Conservation (phyloP, 2,113 vertebrate genomes). For the Cariama cristata region DNA sequence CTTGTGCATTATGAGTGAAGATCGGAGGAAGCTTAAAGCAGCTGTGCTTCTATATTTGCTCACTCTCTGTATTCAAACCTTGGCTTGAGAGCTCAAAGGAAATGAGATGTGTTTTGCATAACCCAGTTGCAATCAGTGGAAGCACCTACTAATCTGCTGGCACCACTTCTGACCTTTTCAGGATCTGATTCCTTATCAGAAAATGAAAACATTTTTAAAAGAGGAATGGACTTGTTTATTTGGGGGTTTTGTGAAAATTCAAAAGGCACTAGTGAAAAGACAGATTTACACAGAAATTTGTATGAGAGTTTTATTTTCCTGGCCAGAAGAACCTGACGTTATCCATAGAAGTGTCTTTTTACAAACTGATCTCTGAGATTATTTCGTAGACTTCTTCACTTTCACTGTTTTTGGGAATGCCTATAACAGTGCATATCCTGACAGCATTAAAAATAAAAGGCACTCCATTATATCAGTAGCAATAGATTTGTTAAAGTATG, state of each 20-base stretch:
- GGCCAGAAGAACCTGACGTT: neutral
- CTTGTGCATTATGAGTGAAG: conserved; percentile 28
- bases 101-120: conserved; percentile 66
- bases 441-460: neutral
- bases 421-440: neutral
- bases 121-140: conserved; percentile 63
- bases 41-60: conserved; percentile 65
- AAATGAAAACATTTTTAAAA: conserved; percentile 18
- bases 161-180: conserved; percentile 36
- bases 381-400: neutral
- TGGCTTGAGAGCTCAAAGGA: conserved; percentile 64
- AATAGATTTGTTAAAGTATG: neutral
- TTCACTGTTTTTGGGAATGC: neutral
- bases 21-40: conserved; percentile 47
- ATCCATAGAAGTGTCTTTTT: neutral
- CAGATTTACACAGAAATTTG: neutral
- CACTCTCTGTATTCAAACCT: conserved; percentile 55
- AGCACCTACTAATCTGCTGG: conserved; percentile 51
- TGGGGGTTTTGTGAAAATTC: neutral
- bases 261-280: neutral
- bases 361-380: neutral
- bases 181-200: conserved; percentile 15
- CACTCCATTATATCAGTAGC: neutral
- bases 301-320: neutral
- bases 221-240: neutral